Evolutionary conservation across 2,888 invertebrate genomes (phyloP).

Genomic region (Heliconius ethilla): DNA sequence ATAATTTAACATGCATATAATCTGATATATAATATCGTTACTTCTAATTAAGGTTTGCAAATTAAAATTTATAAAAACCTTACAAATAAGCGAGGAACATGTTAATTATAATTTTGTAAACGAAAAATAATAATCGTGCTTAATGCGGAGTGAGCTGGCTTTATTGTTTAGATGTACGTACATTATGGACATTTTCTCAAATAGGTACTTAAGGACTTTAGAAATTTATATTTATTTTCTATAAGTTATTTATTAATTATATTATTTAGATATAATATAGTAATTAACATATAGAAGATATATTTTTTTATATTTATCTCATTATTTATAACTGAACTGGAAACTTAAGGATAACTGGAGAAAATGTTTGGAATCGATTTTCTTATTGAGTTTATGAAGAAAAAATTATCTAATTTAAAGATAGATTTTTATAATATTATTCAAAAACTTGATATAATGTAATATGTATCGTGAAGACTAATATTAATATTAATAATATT

Average conservation of each 20-base stretch:
- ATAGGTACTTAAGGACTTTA: neutral
- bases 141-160: neutral
- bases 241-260: neutral
- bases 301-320: no score
- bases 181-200: neutral
- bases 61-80: neutral
- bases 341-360: neutral
- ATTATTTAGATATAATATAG: neutral
- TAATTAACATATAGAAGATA: no score
- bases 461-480: no score
- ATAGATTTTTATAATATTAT: no score
- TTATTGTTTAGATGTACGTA: neutral
- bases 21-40: constrained; percentile 3
- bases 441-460: no score
- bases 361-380: neutral
- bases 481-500: no score
- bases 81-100: neutral
- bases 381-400: neutral
- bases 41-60: neutral
- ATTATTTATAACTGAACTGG: no score
- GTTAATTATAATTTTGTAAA: neutral
- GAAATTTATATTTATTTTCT: neutral
- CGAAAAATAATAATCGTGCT: neutral
- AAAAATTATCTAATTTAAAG: neutral
- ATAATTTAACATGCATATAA: neutral